Evolutionary conservation across 2,113 vertebrate genomes (phyloP), one percentile per base, ranked within the genome.

Genomic region (Harpagus bidentatus): DNA sequence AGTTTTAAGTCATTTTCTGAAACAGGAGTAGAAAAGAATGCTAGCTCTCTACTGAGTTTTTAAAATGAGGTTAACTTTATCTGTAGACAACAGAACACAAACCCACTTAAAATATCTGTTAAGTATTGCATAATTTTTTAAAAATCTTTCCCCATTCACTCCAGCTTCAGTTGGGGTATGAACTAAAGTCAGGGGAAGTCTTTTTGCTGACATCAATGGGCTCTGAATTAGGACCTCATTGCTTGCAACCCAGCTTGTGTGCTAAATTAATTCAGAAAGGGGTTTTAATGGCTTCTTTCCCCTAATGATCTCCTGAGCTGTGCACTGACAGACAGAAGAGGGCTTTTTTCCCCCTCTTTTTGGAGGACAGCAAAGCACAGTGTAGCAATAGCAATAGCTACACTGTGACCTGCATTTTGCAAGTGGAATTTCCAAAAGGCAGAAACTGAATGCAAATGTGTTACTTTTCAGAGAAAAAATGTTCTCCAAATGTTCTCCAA

Each of bases 61-160:
- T 38, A 42, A 91, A 95, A 93, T 28, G 20, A 95, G 63, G 84
- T 90, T 91, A 93, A 93, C 89, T 94, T 93, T 80, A 88, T 90
- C 62, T 59, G 38, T 7, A 34, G 70, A 90, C 74, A 92, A 93
- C 78, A 91, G 73, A 95, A 93, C 55, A 93, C 55, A 87, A 87
- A 86, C 62, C 5, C 80, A 92, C 59, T 73, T 71, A 71, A 85
- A 90, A 91, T 94, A 90, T 12, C 84, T 69, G 63, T 4, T 71
- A 91, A 86, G 70, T 83, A 90, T 91, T 86, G 88, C 13, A 48
- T 65, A 94, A 76, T 38, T 84, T 95, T 31, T 4, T 47, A 58
- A 85, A 65, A 82, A 91, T 93, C 47, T 61, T 90, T 47, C 34
- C 13, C 20, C 12, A 4, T 65, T 91, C 13, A 0, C 65, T 93